Evolutionary conservation across 1,140 invertebrate species (phyloP), one percentile per base, ranked within the genome.

Genomic region (Hydropsyche tenuis): DNA sequence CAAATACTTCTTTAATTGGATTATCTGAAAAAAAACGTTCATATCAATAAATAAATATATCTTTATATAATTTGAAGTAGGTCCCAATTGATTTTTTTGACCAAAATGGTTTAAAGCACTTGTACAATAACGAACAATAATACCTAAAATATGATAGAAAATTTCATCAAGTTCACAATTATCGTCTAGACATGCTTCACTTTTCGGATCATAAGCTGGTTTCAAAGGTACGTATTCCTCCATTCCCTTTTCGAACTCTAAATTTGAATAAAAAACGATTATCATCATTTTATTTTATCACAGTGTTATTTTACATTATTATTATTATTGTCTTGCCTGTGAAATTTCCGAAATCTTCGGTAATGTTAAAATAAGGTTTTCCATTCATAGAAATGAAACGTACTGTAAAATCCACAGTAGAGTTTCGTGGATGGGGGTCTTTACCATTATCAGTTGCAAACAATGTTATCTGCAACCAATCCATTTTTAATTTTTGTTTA

Each of bases 141-240:
- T n/a, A n/a, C n/a, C n/a, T n/a, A n/a, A n/a, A n/a, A 6, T 43
- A 43, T 48, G 14, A 48, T 48, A 48, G 11, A 48, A 2, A 48
- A 14, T 48, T 2, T 16, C 2, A 16, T 25, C 14, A 12, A 63
- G 3, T n/a, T 69, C 30, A 37, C 9, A 23, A 46, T 69, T 12
- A n/a, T 25, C 42, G 16, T 81, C 79, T 23, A 70, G 76, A 72
- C 84, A 85, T 0, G 37, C 69, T 64, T 81, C 74, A 74, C 85
- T 85, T 73, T 86, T 85, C 11, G 80, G 81, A 74, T 86, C 85
- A n/a, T 76, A 71, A 0, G 86, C 86, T 27, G 73, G 74, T n/a
- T n/a, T n/a, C n/a, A n/a, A n/a, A 0, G 81, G 81, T 27, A 87
- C 79, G 0, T 45, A 72, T 71, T 84, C 81, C 3, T 53, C 23